Conservation (phyloP, 2,113 vertebrate genomes). For the Cathartes aura region DNA sequence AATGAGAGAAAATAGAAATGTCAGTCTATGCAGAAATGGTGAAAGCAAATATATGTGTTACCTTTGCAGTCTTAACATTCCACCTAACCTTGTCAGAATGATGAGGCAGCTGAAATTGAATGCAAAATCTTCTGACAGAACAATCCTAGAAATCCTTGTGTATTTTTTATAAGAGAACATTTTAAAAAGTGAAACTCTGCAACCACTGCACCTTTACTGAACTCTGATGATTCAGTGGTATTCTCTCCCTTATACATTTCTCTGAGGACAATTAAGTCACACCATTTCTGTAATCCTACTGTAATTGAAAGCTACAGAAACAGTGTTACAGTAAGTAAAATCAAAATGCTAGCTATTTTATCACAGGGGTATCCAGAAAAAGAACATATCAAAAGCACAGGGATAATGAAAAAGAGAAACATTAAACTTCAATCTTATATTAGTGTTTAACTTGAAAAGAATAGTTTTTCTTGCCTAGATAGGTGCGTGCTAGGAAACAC, state of each 20-base stretch:
- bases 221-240: neutral
- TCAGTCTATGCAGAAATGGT: neutral
- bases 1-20: neutral
- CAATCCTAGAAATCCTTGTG: neutral
- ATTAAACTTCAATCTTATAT: neutral
- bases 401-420: neutral
- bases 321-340: neutral
- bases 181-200: neutral
- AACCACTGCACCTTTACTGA: neutral
- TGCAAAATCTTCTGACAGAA: neutral
- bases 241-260: neutral
- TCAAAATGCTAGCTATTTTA: neutral
- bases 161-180: neutral
- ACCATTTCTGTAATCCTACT: neutral
- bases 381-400: neutral
- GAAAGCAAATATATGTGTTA: neutral
- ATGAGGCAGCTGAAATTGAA: neutral
- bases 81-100: neutral
- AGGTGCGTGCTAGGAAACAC: neutral
- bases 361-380: neutral
- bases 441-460: neutral
- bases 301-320: neutral
- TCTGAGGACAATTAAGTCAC: neutral
- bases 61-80: neutral
- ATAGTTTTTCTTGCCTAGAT: neutral